These are phyloP conservation scores for Aphelocoma coerulescens DNA, from an alignment of 2,113 vertebrate species.

Conservation along the genomic window DNA sequence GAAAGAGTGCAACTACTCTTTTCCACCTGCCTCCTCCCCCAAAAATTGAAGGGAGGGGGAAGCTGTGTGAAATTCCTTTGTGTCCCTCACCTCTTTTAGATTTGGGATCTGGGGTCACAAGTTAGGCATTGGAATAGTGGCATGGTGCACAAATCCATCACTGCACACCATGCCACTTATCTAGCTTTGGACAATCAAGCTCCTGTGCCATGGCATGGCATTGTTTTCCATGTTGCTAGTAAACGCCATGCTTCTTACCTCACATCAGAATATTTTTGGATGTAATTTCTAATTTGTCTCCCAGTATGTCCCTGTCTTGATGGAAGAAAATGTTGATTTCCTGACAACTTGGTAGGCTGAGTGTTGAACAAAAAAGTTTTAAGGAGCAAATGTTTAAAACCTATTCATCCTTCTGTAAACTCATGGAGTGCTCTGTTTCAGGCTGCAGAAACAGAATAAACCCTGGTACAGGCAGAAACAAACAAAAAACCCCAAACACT, in stretches of 20 bases:
- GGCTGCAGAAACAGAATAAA: neutral
- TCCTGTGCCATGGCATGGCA: accelerated
- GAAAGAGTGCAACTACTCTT: neutral
- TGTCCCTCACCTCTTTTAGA: neutral
- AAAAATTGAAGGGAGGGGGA: accelerated
- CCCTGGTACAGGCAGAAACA: neutral
- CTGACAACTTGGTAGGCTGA: neutral
- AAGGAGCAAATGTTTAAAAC: neutral
- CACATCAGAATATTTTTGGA: neutral
- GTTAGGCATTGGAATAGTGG: neutral
- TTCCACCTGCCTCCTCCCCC: accelerated
- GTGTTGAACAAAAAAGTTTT: neutral
- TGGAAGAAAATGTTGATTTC: neutral
- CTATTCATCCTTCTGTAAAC: neutral
- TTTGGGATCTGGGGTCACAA: neutral
- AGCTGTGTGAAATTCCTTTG: neutral
- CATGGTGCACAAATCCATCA: neutral
- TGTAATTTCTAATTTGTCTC: neutral
- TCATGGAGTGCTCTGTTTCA: neutral
- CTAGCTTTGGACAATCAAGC: neutral
- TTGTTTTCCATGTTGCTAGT: neutral
- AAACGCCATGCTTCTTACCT: neutral
- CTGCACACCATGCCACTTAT: neutral
- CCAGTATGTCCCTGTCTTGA: neutral
- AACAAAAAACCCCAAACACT: neutral